These are phyloP conservation scores for Indri indri DNA, from an alignment of 2,113 vertebrate species.

Conservation along the genomic window DNA sequence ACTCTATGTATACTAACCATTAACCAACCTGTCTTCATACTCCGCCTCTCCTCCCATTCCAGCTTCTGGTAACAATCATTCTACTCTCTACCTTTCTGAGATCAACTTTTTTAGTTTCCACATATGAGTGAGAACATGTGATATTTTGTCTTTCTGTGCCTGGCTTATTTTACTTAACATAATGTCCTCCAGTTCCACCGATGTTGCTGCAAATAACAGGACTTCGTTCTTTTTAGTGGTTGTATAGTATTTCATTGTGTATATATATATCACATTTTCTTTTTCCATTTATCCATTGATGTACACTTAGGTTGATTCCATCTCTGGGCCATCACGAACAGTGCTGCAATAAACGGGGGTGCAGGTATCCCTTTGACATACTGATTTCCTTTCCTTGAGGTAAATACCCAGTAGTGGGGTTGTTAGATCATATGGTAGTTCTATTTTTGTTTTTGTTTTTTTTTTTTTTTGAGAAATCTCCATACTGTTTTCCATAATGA, in stretches of 20 bases:
- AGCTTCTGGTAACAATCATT: background rate
- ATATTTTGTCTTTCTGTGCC: background rate
- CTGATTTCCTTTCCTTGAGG: background rate
- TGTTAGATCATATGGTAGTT: background rate
- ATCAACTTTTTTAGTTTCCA: background rate
- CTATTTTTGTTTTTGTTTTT: too few species aligned
- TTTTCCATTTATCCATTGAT: background rate
- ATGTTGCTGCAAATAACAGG: background rate
- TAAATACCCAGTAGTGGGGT: background rate
- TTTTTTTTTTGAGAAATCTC: background rate
- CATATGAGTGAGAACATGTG: background rate
- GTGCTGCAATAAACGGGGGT: background rate
- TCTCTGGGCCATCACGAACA: background rate
- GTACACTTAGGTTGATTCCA: background rate
- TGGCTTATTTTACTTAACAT: background rate
- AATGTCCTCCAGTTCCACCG: background rate
- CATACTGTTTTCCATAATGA: background rate
- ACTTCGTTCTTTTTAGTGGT: background rate
- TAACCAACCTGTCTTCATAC: too few species aligned
- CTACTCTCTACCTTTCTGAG: background rate
- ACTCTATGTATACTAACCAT: too few species aligned
- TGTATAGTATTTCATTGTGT: background rate
- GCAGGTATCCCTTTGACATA: background rate
- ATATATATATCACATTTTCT: background rate
- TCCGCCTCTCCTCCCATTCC: background rate